phyloP scores from a whole-genome alignment of 2,888 invertebrate genomes.

The Drosophila engyochracea region DNA sequence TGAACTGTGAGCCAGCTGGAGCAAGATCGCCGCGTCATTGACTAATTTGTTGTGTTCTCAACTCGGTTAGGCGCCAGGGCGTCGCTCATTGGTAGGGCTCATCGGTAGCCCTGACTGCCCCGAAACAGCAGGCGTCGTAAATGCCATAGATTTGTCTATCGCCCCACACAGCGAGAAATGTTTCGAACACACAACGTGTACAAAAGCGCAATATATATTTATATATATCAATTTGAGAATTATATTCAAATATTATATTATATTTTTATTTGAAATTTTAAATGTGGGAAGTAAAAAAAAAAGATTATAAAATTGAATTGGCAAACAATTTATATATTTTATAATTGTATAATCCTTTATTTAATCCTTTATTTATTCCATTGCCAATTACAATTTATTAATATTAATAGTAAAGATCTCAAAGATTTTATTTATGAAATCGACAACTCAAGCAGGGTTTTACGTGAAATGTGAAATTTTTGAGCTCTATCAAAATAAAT shows the following conservation, averaged over 20 bases:
- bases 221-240: neutral
- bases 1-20: constrained; percentile 44
- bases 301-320: neutral
- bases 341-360: neutral
- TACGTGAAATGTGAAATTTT: neutral
- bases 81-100: constrained; percentile 38
- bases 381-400: neutral
- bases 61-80: constrained; percentile 55
- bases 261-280: neutral
- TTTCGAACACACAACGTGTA: neutral
- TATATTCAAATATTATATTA: neutral
- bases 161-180: constrained; percentile 21
- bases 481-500: neutral
- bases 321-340: neutral
- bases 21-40: constrained; percentile 82
- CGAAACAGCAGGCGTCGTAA: constrained; percentile 29
- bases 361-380: too few relatives aligned
- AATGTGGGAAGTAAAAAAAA: neutral
- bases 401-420: neutral
- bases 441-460: neutral
- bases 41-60: constrained; percentile 82
- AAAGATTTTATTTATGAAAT: neutral
- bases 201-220: neutral
- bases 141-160: constrained; percentile 24
- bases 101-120: constrained; percentile 55